Evolutionary conservation across 1,140 invertebrate species (phyloP).

Genomic region (Aphaenogaster rudis): DNA sequence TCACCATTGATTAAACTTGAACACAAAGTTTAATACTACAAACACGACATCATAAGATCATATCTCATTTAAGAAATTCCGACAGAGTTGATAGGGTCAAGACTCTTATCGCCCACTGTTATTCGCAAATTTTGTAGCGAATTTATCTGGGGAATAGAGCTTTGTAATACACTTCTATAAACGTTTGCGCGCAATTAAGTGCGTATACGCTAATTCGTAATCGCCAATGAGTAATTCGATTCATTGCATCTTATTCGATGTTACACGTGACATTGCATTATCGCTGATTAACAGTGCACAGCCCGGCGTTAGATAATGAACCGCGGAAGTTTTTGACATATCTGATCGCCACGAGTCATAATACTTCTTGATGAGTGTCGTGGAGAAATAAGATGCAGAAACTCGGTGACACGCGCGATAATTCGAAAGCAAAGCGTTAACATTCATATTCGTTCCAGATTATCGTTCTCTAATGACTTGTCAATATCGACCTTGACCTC

Average conservation of each 20-base stretch:
- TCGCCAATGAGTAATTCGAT: background rate
- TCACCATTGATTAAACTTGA: background rate
- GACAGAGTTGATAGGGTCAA: conserved; percentile 28
- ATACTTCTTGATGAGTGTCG: background rate
- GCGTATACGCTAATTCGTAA: conserved; percentile 29
- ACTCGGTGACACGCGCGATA: background rate
- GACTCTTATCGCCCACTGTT: conserved; percentile 31
- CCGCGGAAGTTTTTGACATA: background rate
- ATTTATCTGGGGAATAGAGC: conserved; percentile 9
- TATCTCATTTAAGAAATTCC: conserved; percentile 21
- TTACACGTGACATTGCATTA: background rate
- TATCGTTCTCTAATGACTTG: conserved; percentile 52
- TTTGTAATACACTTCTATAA: background rate
- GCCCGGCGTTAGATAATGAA: background rate
- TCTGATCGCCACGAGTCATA: background rate
- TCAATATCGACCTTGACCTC: conserved; percentile 45
- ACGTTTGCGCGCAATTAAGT: background rate
- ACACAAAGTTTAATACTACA: background rate
- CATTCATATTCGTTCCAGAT: conserved; percentile 33
- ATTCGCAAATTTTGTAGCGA: conserved; percentile 5
- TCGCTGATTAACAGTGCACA: background rate
- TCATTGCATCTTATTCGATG: background rate
- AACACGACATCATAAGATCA: background rate
- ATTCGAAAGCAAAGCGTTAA: background rate
- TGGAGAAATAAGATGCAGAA: background rate